Conservation (phyloP, 35 echinoderm and acorn worm species). For the Anneissia japonica region DNA sequence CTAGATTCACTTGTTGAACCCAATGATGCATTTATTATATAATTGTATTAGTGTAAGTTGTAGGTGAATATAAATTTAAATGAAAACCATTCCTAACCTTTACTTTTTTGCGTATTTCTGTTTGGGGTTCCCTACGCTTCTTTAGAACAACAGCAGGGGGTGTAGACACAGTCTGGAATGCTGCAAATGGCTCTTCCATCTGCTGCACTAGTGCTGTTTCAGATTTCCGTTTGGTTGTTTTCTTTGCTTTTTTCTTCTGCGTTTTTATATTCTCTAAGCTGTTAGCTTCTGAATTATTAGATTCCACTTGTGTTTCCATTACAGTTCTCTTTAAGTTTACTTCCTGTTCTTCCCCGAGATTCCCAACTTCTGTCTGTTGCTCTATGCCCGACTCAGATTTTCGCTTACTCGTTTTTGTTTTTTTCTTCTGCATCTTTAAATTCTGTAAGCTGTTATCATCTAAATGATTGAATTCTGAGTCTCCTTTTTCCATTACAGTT, state of each 20-base stretch:
- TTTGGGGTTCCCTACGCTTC: not conserved
- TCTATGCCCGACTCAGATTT: not conserved
- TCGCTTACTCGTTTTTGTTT: not conserved
- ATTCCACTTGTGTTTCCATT: not conserved
- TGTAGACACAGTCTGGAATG: slow-evolving; percentile 38
- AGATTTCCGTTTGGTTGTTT: not conserved
- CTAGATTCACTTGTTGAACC: no score
- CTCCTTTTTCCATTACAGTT: not conserved
- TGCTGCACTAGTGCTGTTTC: not conserved
- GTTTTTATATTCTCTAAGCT: not conserved
- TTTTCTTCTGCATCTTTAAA: not conserved
- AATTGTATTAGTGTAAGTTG: no score
- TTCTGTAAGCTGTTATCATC: not conserved
- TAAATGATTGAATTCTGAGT: not conserved
- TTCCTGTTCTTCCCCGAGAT: not conserved
- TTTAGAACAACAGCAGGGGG: slow-evolving; percentile 33
- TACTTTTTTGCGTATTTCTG: slow-evolving; percentile 8
- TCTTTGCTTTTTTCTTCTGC: not conserved
- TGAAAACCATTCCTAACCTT: no score
- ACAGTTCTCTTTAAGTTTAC: not conserved
- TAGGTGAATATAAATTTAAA: no score
- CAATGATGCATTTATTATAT: no score
- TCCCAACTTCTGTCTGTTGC: not conserved
- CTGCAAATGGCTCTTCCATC: slow-evolving; percentile 36
- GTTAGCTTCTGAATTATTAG: not conserved